phyloP scores from a whole-genome alignment of 2,113 vertebrate genomes.

The Ochotona curzoniae region DNA sequence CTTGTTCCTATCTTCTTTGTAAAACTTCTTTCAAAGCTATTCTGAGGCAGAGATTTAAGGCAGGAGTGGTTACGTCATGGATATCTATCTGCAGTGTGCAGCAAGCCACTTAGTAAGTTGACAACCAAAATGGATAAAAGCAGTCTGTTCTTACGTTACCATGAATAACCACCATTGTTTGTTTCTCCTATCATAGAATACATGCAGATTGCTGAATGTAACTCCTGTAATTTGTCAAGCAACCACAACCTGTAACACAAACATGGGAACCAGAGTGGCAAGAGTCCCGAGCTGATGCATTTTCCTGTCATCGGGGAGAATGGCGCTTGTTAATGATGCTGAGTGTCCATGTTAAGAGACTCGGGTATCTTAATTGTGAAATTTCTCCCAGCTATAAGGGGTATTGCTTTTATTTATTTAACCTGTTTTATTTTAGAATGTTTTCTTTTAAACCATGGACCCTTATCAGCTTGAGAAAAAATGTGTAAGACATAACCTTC shows the following conservation, averaged over 20 bases:
- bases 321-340: constrained; percentile 15
- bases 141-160: neutral
- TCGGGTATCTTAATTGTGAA: neutral
- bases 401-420: neutral
- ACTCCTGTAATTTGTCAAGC: constrained; percentile 50
- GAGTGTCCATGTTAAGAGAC: neutral
- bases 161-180: constrained; percentile 2
- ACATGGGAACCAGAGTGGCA: neutral
- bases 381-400: neutral
- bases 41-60: constrained; percentile 21
- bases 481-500: neutral
- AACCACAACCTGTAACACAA: neutral
- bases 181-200: neutral
- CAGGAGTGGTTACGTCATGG: neutral
- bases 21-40: constrained; percentile 4
- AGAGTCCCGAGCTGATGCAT: neutral
- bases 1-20: neutral
- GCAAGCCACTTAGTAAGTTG: constrained; percentile 10
- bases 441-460: neutral
- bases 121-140: constrained; percentile 7
- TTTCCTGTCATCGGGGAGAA: constrained; percentile 37
- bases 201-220: neutral
- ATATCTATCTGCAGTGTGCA: neutral
- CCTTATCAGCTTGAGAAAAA: constrained; percentile 13
- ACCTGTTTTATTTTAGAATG: constrained; percentile 12